Evolutionary conservation across 64 coral and sea anemone species (phyloP).

Genomic region (Stylophora pistillata): DNA sequence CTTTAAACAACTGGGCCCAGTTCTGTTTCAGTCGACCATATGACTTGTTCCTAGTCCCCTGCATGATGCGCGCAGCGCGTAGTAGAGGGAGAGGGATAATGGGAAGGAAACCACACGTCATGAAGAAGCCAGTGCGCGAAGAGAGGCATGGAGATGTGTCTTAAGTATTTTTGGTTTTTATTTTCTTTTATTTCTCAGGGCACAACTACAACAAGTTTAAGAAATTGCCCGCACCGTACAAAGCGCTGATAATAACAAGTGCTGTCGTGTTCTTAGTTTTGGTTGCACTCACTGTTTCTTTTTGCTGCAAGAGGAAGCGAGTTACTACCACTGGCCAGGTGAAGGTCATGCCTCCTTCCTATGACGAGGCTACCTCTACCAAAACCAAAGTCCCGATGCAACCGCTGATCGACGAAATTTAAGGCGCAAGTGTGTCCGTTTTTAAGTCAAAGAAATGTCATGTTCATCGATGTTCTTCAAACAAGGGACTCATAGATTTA

Average conservation of each 20-base stretch:
- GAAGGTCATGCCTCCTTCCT: slow-evolving; percentile 23
- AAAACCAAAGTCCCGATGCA: slow-evolving; percentile 27
- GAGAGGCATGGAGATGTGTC: too few species aligned
- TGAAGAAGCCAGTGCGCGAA: too few species aligned
- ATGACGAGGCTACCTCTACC: slow-evolving; percentile 30
- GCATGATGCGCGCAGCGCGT: too few species aligned
- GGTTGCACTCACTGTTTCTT: neutral
- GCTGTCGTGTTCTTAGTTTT: neutral
- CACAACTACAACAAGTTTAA: neutral
- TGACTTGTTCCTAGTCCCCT: too few species aligned
- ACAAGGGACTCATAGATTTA: too few species aligned
- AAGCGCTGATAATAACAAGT: neutral
- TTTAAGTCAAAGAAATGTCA: too few species aligned
- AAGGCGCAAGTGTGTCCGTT: neutral
- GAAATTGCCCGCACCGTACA: neutral
- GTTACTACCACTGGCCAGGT: neutral
- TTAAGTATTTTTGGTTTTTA: neutral
- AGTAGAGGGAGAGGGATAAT: too few species aligned
- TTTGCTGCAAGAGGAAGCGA: neutral
- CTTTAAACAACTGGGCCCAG: too few species aligned
- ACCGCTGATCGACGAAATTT: slow-evolving; percentile 12
- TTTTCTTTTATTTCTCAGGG: neutral
- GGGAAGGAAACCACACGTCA: too few species aligned
- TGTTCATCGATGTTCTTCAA: too few species aligned
- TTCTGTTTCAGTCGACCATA: too few species aligned